A percentile compares a stretch with the other conserved stretches of the same genome.
phyloP scores from a whole-genome alignment of 2,888 invertebrate species.

The Hofmannophila pseudospretella region DNA sequence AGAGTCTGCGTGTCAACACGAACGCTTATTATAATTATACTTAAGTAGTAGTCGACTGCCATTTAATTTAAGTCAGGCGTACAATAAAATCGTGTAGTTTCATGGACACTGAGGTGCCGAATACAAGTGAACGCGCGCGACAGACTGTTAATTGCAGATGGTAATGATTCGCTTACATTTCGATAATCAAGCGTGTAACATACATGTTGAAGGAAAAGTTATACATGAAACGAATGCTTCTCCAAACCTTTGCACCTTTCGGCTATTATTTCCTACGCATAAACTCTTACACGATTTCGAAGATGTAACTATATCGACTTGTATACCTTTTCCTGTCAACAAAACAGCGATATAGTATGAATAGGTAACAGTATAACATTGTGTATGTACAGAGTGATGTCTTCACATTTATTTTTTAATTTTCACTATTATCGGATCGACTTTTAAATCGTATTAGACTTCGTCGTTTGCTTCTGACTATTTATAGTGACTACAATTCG shows the following conservation, averaged over 20 bases:
- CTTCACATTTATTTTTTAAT: conserved; percentile 14
- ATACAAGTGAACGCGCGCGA: background rate
- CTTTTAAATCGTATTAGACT: conserved; percentile 6
- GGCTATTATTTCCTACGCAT: conserved; percentile 1
- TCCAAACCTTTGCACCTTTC: background rate
- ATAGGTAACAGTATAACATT: too few species aligned
- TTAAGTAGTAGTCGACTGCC: conserved; percentile 37
- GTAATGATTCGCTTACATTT: background rate
- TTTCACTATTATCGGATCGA: conserved; percentile 1
- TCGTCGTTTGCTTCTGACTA: conserved; percentile 10
- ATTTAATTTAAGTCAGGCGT: conserved; percentile 25
- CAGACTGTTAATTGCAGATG: background rate
- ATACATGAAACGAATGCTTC: conserved; percentile 1
- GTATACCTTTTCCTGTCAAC: background rate
- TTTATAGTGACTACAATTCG: conserved; percentile 10
- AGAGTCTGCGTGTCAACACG: background rate
- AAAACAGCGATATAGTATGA: background rate
- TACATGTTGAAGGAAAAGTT: background rate
- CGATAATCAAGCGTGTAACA: background rate
- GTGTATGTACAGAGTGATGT: too few species aligned
- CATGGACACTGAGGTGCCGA: background rate
- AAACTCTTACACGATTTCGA: background rate
- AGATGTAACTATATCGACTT: background rate
- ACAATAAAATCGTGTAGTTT: background rate
- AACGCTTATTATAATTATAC: conserved; percentile 12